A percentile compares a stretch with the other conserved stretches of the same genome.
Conservation (phyloP, 1,140 invertebrate species). For the honey bee (Apis mellifera) region Amel_HAv3.1 CM009934.2:6430501-6431000, state of each 20-base stretch:
- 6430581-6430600: too few relatives aligned
- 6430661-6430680: too few relatives aligned
- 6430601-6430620: too few relatives aligned
- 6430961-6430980: constrained; percentile 53
- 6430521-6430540: too few relatives aligned
- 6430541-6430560: too few relatives aligned
- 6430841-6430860: constrained; percentile 28
- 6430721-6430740: too few relatives aligned
- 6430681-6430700: too few relatives aligned
- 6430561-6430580: too few relatives aligned
- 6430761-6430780: not conserved
- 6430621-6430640: too few relatives aligned
- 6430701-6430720: too few relatives aligned
- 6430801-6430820: constrained; percentile 11
- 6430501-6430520: too few relatives aligned
- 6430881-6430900: not conserved
- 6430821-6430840: not conserved
- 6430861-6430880: constrained; percentile 7
- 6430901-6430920: constrained; percentile 24
- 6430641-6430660: too few relatives aligned
- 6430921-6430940: constrained; percentile 41
- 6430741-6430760: not conserved
- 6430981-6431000: constrained; percentile 64
- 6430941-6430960: constrained; percentile 58
- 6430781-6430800: not conserved